Percentiles rank a stretch among this genome's conserved stretches.
These are phyloP conservation scores for Paramisgurnus dabryanus DNA, from an alignment of 2,113 vertebrate species.

Conservation along the genomic window DNA sequence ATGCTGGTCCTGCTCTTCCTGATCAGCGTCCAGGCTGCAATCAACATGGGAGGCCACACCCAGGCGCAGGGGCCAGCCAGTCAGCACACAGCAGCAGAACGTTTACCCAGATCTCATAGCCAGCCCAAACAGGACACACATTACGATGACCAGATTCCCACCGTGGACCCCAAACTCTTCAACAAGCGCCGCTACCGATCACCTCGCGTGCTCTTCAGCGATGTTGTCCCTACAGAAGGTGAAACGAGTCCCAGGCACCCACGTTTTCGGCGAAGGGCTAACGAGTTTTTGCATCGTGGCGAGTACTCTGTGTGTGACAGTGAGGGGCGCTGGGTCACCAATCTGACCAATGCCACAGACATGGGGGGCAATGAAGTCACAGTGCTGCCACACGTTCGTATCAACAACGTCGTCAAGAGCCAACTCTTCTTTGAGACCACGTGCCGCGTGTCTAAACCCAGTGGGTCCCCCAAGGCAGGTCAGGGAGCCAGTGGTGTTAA, in stretches of 20 bases:
- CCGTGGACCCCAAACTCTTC: constrained; percentile 90
- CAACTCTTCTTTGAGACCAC: constrained; percentile 98
- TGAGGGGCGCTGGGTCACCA: constrained; percentile 88
- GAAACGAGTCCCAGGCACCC: constrained; percentile 66
- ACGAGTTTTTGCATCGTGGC: constrained; percentile 85
- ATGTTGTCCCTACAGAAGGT: constrained; percentile 76
- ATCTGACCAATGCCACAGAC: constrained; percentile 92
- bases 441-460: constrained; percentile 82
- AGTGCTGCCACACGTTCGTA: constrained; percentile 88
- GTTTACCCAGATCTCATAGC: constrained; percentile 57
- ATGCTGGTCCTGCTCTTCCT: constrained; percentile 93
- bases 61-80: constrained; percentile 72
- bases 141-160: constrained; percentile 72
- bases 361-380: constrained; percentile 91
- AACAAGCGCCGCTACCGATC: constrained; percentile 84
- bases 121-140: constrained; percentile 57
- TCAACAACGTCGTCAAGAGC: constrained; percentile 90
- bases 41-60: constrained; percentile 86
- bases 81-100: constrained; percentile 61
- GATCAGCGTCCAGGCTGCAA: constrained; percentile 92
- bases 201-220: constrained; percentile 91
- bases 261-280: constrained; percentile 77
- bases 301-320: constrained; percentile 97
- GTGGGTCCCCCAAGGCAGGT: constrained; percentile 62
- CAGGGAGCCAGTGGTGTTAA: constrained; percentile 49